Evolutionary conservation across 1,140 invertebrate species (phyloP).

Genomic region (Meloidogyne exigua): DNA sequence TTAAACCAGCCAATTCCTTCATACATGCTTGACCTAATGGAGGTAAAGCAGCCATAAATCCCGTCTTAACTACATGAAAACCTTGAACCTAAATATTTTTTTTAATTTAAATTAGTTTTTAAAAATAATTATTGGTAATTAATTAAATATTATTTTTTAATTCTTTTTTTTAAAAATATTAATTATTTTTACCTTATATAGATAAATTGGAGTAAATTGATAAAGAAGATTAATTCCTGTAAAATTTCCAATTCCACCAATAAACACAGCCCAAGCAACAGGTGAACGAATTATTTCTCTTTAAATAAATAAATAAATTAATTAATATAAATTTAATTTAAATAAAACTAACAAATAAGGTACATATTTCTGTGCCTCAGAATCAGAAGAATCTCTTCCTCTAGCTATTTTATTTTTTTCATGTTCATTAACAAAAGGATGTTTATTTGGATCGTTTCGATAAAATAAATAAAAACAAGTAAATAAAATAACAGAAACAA

Average conservation of each 20-base stretch:
- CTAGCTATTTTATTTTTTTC: constrained; percentile 38
- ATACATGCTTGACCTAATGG: constrained; percentile 31
- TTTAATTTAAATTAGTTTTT: constrained; percentile 7
- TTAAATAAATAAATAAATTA: background rate
- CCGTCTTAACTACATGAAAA: constrained; percentile 36
- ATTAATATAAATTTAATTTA: background rate
- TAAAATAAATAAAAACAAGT: constrained; percentile 36
- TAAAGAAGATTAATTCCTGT: constrained; percentile 44
- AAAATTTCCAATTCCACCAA: constrained; percentile 42
- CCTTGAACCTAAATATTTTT: constrained; percentile 30
- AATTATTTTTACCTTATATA: constrained; percentile 30
- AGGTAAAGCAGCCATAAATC: constrained; percentile 39
- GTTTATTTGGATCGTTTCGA: constrained; percentile 40
- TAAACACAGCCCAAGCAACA: constrained; percentile 42
- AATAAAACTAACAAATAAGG: constrained; percentile 27
- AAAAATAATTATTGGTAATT: no score
- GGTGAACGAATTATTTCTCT: constrained; percentile 31
- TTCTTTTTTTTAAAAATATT: no score
- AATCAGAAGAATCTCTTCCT: constrained; percentile 23
- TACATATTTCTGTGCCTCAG: constrained; percentile 30
- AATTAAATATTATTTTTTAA: no score
- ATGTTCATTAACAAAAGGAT: constrained; percentile 30
- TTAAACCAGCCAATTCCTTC: constrained; percentile 37
- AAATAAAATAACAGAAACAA: constrained; percentile 34
- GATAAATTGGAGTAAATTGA: constrained; percentile 48